These are phyloP conservation scores for Melanocharis versteri DNA, from an alignment of 2,113 vertebrate species.

Conservation along the genomic window DNA sequence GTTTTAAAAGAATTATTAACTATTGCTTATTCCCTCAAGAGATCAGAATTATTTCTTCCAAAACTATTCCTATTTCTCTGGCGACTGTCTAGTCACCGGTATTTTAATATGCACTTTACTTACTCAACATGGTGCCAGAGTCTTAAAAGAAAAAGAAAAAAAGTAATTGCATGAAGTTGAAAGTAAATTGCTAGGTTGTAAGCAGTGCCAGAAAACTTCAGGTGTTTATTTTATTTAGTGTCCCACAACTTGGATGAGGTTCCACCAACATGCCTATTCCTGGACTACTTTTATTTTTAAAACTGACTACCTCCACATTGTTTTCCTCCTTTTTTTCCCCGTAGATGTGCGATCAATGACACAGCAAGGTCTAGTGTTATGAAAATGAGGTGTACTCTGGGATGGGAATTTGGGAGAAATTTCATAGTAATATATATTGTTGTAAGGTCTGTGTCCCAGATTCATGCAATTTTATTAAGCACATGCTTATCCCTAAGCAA, in stretches of 20 bases:
- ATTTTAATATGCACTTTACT: conserved; percentile 29
- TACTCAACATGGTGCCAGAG: neutral
- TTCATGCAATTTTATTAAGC: neutral
- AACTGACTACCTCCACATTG: neutral
- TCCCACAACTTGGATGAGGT: neutral
- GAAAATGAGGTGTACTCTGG: neutral
- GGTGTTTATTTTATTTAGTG: conserved; percentile 30
- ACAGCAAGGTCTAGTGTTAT: neutral
- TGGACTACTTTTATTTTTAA: neutral
- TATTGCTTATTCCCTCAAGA: conserved; percentile 36
- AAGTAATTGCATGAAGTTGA: neutral
- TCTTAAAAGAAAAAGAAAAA: neutral
- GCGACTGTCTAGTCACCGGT: neutral
- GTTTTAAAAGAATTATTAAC: conserved; percentile 17
- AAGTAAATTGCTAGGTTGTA: neutral
- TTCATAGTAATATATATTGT: neutral
- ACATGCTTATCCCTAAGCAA: neutral
- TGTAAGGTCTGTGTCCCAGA: neutral
- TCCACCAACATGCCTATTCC: neutral
- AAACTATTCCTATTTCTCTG: neutral
- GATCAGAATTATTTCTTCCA: conserved; percentile 5
- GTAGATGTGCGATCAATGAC: neutral
- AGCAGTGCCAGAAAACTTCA: neutral
- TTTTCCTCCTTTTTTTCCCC: neutral
- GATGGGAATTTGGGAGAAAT: neutral